Evolutionary conservation across 2,888 invertebrate species (phyloP).

Genomic region (Caradrina clavipalpis): DNA sequence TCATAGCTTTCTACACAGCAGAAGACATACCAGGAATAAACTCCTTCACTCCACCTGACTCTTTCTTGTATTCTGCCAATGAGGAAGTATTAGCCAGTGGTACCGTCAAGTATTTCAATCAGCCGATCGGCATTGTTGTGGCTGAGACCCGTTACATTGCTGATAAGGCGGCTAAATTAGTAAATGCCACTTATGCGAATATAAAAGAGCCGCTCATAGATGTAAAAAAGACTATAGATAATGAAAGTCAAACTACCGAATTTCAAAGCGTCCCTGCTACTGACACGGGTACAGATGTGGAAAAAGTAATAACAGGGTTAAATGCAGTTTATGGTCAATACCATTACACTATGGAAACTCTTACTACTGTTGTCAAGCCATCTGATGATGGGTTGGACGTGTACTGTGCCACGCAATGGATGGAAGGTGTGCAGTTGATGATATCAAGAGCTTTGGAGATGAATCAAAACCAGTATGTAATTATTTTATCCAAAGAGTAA

Average conservation of each 20-base stretch:
- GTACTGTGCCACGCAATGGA: conserved; percentile 91
- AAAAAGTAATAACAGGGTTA: conserved; percentile 85
- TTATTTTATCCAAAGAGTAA: neutral
- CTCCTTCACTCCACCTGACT: conserved; percentile 80
- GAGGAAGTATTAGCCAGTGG: conserved; percentile 85
- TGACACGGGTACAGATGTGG: conserved; percentile 77
- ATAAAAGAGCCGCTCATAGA: conserved; percentile 75
- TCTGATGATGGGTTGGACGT: conserved; percentile 93
- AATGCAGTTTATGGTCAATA: conserved; percentile 92
- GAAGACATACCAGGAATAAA: conserved; percentile 93
- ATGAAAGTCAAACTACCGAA: conserved; percentile 63
- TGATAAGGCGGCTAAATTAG: conserved; percentile 88
- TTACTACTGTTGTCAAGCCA: conserved; percentile 91
- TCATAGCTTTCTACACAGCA: conserved; percentile 91
- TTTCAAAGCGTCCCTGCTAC: conserved; percentile 63
- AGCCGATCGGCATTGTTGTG: conserved; percentile 85
- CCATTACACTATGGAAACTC: conserved; percentile 93
- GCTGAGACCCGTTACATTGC: conserved; percentile 90
- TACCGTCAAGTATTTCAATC: conserved; percentile 72
- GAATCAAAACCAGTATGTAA: conserved; percentile 87
- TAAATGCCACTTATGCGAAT: conserved; percentile 88
- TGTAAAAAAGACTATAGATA: conserved; percentile 62
- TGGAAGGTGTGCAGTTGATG: conserved; percentile 89
- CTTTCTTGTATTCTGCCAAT: conserved; percentile 52
- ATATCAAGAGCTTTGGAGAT: conserved; percentile 89